phyloP scores from a whole-genome alignment of 2,113 vertebrate species.

The Meriones unguiculatus region DNA sequence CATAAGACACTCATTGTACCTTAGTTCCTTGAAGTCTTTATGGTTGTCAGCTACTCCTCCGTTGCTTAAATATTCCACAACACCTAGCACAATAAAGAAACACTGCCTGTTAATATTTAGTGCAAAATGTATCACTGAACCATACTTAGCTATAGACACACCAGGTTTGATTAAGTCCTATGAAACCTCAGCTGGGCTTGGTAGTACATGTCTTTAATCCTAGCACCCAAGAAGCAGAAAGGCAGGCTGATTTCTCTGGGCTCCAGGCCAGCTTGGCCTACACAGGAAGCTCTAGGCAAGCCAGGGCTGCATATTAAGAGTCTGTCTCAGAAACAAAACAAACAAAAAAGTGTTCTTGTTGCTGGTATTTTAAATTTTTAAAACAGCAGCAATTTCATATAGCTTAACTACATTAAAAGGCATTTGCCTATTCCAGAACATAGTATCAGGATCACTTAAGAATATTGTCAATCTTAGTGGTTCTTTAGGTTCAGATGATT shows the following conservation, averaged over 20 bases:
- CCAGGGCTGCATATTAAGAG: neutral
- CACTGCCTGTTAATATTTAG: conserved; percentile 25
- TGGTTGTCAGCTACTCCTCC: conserved; percentile 99
- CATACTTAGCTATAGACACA: neutral
- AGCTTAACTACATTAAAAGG: neutral
- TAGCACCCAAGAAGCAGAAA: neutral
- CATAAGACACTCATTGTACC: conserved; percentile 97
- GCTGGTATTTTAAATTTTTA: neutral
- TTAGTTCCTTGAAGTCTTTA: conserved; percentile 99
- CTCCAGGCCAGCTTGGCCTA: neutral
- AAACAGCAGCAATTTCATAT: neutral
- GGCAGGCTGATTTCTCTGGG: neutral
- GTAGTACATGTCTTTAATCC: neutral
- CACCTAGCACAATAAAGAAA: conserved; percentile 88
- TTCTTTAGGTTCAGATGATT: conserved; percentile 32
- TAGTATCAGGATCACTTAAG: neutral
- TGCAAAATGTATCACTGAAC: neutral
- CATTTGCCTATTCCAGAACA: conserved; percentile 27
- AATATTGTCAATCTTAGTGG: neutral
- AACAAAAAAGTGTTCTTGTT: neutral
- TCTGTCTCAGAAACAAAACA: neutral
- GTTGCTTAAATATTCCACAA: conserved; percentile 98
- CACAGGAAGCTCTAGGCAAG: neutral
- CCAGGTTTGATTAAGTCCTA: conserved; percentile 22
- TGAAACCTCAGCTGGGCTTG: neutral